Conservation (phyloP, 2,888 invertebrate species). For the Eristalinus sepulchralis region DNA sequence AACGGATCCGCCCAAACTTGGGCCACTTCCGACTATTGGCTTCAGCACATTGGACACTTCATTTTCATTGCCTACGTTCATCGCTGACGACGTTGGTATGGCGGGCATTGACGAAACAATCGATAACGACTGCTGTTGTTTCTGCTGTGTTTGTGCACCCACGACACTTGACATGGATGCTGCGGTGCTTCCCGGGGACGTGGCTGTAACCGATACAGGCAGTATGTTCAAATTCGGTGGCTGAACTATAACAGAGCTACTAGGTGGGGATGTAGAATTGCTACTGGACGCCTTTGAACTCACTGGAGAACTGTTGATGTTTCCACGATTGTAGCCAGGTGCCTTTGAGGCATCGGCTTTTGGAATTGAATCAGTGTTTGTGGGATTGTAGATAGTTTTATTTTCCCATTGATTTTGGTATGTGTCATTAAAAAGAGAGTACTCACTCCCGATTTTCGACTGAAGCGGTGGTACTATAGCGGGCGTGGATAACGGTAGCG, state of each 20-base stretch:
- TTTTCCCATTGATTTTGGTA: conserved; percentile 82
- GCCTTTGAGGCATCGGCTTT: conserved; percentile 94
- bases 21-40: conserved; percentile 52
- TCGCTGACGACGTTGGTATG: conserved; percentile 54
- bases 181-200: conserved; percentile 69
- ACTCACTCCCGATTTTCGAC: conserved; percentile 83
- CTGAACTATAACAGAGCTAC: conserved; percentile 72
- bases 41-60: conserved; percentile 70
- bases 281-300: conserved; percentile 84
- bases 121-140: conserved; percentile 72
- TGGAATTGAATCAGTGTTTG: conserved; percentile 79
- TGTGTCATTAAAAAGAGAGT: conserved; percentile 92
- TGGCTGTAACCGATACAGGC: conserved; percentile 70
- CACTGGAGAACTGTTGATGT: conserved; percentile 89
- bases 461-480: conserved; percentile 77
- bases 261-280: conserved; percentile 83
- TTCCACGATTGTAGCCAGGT: conserved; percentile 91
- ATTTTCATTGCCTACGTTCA: conserved; percentile 53
- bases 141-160: conserved; percentile 68
- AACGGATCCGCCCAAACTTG: conserved; percentile 39
- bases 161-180: conserved; percentile 66
- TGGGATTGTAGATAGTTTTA: conserved; percentile 80
- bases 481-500: conserved; percentile 72
- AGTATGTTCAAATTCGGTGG: conserved; percentile 73
- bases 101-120: conserved; percentile 52